Evolutionary conservation across 1,140 invertebrate genomes (phyloP), one percentile per base, ranked within the genome.

Genomic region (Fopius arisanus): DNA sequence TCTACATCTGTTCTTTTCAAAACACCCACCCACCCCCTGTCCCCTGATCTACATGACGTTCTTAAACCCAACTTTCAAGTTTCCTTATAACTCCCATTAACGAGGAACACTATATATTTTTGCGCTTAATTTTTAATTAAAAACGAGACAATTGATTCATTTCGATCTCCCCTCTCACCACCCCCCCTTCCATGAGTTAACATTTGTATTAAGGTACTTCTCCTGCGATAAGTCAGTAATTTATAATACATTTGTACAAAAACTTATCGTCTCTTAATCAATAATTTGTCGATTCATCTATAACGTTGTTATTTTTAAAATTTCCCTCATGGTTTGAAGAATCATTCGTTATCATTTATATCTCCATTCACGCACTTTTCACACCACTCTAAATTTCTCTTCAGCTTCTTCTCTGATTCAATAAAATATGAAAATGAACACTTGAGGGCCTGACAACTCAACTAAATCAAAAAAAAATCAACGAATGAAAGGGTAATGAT

Each of bases 181-280:
- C 65, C 41, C 70, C n/a, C n/a, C n/a, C n/a, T n/a, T n/a, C n/a
- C 51, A 70, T 33, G 67, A 51, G 65, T 68, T 69, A 70, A 72
- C n/a, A 12, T 41, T 70, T 79, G 76, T 63, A 70, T 76, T 67
- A 79, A 81, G 79, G 76, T 81, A 81, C 80, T 80, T 73, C 79
- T 76, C 23, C 40, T 41, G 66, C 66, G 16, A 68, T 70, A 75
- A 81, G 78, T 81, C 76, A 74, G 78, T 83, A 83, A 83, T 84
- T 84, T 78, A 82, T 81, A 81, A 82, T 84, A 84, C 84, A 84
- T 86, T 84, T 85, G 82, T 84, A 85, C 82, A 59, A 85, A 70
- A 86, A 85, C 79, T 83, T 84, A 83, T 81, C 54, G 59, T 72
- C 74, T 75, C 78, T 85, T 84, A 84, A 82, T 83, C 72, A 81